A percentile compares a stretch with the other conserved stretches of the same genome.
These are phyloP conservation scores for Diplolepis rosae DNA, from an alignment of 2,888 invertebrate species.

Conservation along the genomic window DNA sequence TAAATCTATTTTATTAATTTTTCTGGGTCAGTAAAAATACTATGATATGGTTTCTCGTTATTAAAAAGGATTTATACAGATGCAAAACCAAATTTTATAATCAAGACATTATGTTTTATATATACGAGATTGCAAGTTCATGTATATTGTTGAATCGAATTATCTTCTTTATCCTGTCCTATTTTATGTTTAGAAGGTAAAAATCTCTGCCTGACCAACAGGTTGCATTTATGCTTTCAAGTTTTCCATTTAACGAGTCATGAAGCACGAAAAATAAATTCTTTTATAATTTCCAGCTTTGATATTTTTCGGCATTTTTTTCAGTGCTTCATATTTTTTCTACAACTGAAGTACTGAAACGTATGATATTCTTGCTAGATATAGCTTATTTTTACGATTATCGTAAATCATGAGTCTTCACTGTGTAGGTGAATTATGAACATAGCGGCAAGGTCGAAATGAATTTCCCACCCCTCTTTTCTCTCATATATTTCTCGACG, in stretches of 20 bases:
- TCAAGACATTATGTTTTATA: too few species aligned
- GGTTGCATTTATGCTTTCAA: background rate
- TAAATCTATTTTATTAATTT: too few species aligned
- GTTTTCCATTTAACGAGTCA: background rate
- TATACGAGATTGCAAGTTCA: too few species aligned
- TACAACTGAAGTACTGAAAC: background rate
- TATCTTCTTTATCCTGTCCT: too few species aligned
- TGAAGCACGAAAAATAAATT: background rate
- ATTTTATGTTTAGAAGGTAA: conserved; percentile 1
- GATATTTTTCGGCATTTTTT: background rate
- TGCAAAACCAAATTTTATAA: too few species aligned
- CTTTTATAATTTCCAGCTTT: background rate
- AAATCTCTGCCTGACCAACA: background rate
- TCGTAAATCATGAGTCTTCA: conserved; percentile 42
- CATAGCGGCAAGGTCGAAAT: conserved; percentile 36
- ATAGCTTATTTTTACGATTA: conserved; percentile 38
- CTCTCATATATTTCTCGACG: background rate
- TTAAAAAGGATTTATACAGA: too few species aligned
- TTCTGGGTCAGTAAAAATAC: too few species aligned
- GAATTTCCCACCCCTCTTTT: conserved; percentile 37
- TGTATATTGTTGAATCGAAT: too few species aligned
- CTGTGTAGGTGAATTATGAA: conserved; percentile 40
- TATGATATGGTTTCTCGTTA: too few species aligned
- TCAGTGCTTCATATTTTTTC: background rate
- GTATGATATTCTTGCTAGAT: background rate